phyloP scores from a whole-genome alignment of 2,797 vertebrate genomes.

The Tangara arthus region DNA sequence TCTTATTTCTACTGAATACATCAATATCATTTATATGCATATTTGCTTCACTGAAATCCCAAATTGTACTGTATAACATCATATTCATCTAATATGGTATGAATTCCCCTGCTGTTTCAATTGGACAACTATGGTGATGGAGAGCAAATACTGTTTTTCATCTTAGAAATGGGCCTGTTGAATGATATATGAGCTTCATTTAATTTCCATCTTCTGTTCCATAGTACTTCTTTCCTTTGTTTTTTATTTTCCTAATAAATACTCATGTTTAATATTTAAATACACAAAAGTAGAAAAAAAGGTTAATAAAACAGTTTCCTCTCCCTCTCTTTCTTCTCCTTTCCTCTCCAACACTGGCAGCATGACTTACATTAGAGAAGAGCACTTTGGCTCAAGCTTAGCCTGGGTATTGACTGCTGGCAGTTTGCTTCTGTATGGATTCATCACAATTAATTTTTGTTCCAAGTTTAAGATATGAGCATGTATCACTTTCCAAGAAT shows the following conservation, averaged over 20 bases:
- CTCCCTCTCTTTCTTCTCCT: background rate
- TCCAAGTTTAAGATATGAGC: background rate
- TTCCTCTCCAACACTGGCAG: background rate
- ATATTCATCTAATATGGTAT: background rate
- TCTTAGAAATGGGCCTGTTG: background rate
- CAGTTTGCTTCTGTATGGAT: background rate
- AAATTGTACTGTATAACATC: background rate
- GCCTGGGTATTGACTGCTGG: background rate
- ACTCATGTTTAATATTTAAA: background rate
- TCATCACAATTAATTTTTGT: background rate
- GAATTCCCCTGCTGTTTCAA: background rate
- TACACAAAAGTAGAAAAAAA: background rate
- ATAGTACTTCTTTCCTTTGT: background rate
- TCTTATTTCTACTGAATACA: background rate
- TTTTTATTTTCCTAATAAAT: constrained; percentile 10
- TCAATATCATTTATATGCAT: background rate
- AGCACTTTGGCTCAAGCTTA: background rate
- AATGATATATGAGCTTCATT: background rate
- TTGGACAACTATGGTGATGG: background rate
- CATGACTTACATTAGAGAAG: background rate
- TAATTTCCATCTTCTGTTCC: background rate
- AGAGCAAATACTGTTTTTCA: background rate
- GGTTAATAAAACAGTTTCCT: background rate
- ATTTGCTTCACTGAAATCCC: background rate
- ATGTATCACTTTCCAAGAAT: background rate